Evolutionary conservation across 2,797 vertebrate genomes (phyloP).

Genomic region (Sorex maritimensis): DNA sequence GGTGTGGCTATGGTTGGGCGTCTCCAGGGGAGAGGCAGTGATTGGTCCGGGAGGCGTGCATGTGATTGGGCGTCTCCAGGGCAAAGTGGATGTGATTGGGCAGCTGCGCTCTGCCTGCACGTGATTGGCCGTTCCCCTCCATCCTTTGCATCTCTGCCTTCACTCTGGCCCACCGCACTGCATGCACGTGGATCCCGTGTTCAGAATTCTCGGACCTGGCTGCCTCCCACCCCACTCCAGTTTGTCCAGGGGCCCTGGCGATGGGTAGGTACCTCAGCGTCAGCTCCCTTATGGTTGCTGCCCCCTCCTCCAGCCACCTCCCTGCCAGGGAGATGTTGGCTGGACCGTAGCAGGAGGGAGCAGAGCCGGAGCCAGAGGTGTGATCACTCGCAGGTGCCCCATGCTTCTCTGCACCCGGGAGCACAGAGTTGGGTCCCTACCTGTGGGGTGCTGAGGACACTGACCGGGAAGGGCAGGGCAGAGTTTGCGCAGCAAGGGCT

Average conservation of each 20-base stretch:
- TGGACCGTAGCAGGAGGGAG: not conserved
- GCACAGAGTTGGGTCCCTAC: rapidly evolving
- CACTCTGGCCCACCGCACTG: not conserved
- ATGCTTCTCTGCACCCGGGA: not conserved
- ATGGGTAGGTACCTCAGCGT: not conserved
- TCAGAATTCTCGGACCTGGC: no score
- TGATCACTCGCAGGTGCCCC: not conserved
- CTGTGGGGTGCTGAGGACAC: not conserved
- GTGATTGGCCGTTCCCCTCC: no score
- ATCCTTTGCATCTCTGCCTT: no score
- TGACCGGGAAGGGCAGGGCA: conserved; percentile 38
- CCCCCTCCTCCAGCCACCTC: not conserved
- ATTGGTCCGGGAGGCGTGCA: no score
- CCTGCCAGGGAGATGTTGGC: not conserved
- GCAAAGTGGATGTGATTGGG: no score
- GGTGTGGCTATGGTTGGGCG: no score
- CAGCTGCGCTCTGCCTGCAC: not conserved
- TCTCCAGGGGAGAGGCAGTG: no score
- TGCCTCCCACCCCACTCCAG: not conserved
- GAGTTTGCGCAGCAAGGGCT: not conserved
- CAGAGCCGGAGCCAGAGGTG: not conserved
- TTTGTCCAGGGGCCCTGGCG: not conserved
- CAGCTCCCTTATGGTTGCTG: not conserved
- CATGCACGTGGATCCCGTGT: rapidly evolving
- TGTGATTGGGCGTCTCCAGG: no score